phyloP scores from a whole-genome alignment of 1,140 invertebrate species.

The Phenacoccus solenopsis region DNA sequence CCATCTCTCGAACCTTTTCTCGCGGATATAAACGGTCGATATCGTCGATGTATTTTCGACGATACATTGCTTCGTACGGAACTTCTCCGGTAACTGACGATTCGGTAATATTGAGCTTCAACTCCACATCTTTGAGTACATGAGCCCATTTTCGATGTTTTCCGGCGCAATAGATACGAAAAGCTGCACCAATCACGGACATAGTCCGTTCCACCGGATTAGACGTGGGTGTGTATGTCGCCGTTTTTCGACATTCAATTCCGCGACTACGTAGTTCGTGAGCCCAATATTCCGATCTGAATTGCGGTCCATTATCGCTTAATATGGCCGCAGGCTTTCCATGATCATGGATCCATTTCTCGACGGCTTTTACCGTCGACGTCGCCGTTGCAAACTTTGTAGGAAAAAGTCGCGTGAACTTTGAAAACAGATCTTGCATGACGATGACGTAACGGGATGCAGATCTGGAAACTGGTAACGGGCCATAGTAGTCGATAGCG shows the following conservation, averaged over 20 bases:
- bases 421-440: background rate
- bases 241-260: background rate
- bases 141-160: background rate
- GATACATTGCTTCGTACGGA: no score
- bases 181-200: background rate
- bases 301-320: background rate
- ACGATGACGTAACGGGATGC: background rate
- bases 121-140: no score
- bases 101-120: no score
- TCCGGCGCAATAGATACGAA: background rate
- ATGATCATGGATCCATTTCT: background rate
- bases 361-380: background rate
- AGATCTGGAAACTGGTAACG: background rate
- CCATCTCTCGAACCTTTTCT: no score
- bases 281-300: background rate
- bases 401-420: background rate
- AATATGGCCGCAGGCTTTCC: background rate
- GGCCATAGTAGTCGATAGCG: background rate
- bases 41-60: no score
- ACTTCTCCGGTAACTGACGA: no score
- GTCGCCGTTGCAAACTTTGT: background rate
- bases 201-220: constrained; percentile 5
- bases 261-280: no score
- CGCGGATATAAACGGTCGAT: no score
- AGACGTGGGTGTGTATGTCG: background rate